These are phyloP conservation scores for Psittacula derbiana DNA, from an alignment of 2,797 vertebrate genomes.

Conservation along the genomic window DNA sequence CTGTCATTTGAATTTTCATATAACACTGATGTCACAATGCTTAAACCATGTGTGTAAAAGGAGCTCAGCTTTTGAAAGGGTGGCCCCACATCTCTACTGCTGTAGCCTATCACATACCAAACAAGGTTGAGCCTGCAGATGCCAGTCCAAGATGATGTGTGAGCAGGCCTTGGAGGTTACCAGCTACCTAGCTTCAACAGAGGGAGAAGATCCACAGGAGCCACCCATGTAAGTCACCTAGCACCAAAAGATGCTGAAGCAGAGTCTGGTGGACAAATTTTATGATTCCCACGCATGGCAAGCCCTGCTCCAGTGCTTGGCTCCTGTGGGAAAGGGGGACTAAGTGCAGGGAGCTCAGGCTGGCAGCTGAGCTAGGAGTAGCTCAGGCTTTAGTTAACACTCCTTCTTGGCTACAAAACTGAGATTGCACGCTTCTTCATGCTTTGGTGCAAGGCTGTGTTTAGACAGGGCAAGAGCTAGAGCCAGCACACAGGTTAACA, in stretches of 20 bases:
- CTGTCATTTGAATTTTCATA: neutral
- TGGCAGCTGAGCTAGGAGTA: neutral
- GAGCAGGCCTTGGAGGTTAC: neutral
- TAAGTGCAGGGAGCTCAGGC: neutral
- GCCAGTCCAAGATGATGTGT: neutral
- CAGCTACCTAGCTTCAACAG: neutral
- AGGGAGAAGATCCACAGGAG: neutral
- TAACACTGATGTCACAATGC: neutral
- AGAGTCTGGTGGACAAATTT: neutral
- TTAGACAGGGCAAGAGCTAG: neutral
- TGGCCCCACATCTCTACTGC: neutral
- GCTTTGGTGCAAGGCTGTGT: neutral
- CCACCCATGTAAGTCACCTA: neutral
- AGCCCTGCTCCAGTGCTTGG: neutral
- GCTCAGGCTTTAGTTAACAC: neutral
- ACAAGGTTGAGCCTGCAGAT: neutral
- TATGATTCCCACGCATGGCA: rapidly evolving
- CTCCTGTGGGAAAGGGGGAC: neutral
- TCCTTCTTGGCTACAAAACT: neutral
- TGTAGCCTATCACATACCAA: neutral
- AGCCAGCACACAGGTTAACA: neutral
- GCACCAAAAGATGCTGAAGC: neutral
- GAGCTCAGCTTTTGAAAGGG: neutral
- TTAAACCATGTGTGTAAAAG: neutral
- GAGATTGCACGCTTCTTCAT: neutral